Evolutionary conservation across 2,797 vertebrate species (phyloP).

Genomic region (Sebastes oblongus): DNA sequence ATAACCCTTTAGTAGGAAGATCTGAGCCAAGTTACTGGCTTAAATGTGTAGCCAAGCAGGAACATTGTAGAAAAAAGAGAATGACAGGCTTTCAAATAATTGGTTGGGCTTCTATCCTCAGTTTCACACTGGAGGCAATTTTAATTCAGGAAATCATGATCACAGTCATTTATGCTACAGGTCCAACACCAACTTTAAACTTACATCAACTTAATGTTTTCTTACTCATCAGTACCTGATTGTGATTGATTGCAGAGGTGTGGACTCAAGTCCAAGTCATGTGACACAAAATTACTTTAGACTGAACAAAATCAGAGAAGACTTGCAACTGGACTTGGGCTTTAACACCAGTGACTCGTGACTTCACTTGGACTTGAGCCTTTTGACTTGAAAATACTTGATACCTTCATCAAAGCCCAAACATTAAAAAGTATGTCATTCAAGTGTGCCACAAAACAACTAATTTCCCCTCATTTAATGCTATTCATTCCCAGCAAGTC

Average conservation of each 20-base stretch:
- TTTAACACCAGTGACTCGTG: background rate
- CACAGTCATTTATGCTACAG: background rate
- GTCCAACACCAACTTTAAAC: background rate
- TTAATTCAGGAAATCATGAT: background rate
- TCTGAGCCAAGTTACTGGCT: constrained; percentile 6
- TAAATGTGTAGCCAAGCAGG: background rate
- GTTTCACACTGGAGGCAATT: background rate
- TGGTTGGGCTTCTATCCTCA: background rate
- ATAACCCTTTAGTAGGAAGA: constrained; percentile 7
- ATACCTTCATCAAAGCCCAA: fast-evolving
- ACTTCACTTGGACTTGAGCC: fast-evolving
- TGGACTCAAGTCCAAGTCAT: background rate
- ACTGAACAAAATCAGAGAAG: background rate
- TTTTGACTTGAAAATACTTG: background rate
- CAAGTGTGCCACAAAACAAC: too few species aligned
- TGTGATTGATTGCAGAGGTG: background rate
- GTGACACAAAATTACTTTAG: background rate
- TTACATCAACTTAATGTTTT: background rate
- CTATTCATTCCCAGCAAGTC: background rate
- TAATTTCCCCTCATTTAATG: background rate
- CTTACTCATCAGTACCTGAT: background rate
- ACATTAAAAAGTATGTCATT: too few species aligned
- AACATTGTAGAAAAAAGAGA: background rate
- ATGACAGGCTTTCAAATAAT: background rate
- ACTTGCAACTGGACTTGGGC: background rate